phyloP scores from a whole-genome alignment of 2,888 invertebrate species.

The Pristionchus fissidentatus region DNA sequence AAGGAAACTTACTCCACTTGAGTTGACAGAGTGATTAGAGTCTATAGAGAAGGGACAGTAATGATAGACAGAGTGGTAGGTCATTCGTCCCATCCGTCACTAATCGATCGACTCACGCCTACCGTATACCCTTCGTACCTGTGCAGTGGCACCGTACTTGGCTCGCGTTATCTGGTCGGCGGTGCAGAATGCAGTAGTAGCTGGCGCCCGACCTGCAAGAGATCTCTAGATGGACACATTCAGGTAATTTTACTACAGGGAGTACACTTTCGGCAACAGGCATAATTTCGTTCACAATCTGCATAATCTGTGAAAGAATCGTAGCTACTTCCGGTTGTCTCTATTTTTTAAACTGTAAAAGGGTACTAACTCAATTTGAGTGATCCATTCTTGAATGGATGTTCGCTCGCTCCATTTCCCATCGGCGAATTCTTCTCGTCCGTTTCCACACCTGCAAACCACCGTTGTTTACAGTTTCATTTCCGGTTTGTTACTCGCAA shows the following conservation, averaged over 20 bases:
- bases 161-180: slow-evolving; percentile 25
- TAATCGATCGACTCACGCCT: slow-evolving; percentile 37
- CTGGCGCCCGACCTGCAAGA: slow-evolving; percentile 38
- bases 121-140: slow-evolving; percentile 43
- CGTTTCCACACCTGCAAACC: slow-evolving; percentile 22
- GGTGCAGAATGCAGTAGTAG: slow-evolving; percentile 35
- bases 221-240: too few relatives aligned
- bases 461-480: too few relatives aligned
- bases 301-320: too few relatives aligned
- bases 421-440: slow-evolving; percentile 37
- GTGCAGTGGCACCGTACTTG: slow-evolving; percentile 48
- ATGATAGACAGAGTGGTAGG: background rate
- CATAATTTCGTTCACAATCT: too few relatives aligned
- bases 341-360: too few relatives aligned
- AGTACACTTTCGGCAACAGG: too few relatives aligned
- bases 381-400: slow-evolving; percentile 40
- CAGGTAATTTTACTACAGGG: too few relatives aligned
- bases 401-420: slow-evolving; percentile 9
- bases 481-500: too few relatives aligned
- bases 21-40: background rate
- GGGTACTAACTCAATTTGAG: slow-evolving; percentile 40
- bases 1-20: slow-evolving; percentile 28
- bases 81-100: background rate
- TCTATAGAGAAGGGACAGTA: slow-evolving; percentile 10
- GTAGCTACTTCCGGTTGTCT: too few relatives aligned